These are phyloP conservation scores for Lithobates pipiens DNA, from an alignment of 2,797 vertebrate genomes.

Conservation along the genomic window DNA sequence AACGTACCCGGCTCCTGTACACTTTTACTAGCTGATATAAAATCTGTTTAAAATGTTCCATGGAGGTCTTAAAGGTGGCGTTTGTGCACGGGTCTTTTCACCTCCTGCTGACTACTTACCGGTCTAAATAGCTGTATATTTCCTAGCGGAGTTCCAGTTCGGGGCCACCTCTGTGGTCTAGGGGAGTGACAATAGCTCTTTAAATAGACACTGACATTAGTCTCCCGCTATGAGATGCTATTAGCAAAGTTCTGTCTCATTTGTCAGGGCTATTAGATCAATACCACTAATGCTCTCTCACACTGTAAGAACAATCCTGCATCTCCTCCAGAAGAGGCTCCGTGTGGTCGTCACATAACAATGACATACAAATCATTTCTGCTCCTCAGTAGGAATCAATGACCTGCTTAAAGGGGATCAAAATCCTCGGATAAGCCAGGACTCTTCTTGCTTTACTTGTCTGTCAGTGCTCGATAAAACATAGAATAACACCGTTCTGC, in stretches of 20 bases:
- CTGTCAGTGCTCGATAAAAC: background rate
- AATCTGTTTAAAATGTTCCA: background rate
- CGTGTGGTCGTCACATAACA: constrained; percentile 1
- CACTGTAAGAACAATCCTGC: constrained; percentile 5
- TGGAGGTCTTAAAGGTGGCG: background rate
- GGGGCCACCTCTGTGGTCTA: background rate
- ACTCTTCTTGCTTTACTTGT: background rate
- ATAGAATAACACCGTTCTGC: background rate
- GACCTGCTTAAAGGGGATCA: constrained; percentile 1
- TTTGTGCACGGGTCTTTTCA: background rate
- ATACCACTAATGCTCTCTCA: constrained; percentile 43
- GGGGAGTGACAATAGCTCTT: background rate
- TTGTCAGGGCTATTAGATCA: constrained; percentile 38
- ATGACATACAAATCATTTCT: background rate
- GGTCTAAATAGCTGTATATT: background rate
- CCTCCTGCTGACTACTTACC: background rate
- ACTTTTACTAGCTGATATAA: background rate
- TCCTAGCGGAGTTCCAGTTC: background rate
- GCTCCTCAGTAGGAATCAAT: constrained; percentile 1
- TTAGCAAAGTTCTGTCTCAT: constrained; percentile 78
- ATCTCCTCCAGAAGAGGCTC: background rate
- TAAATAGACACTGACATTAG: constrained; percentile 81
- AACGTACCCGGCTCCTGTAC: background rate
- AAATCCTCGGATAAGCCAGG: background rate
- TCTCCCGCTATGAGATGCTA: constrained; percentile 80